Conservation (phyloP, 2,113 vertebrate genomes). For the Craseonycteris thonglongyai region DNA sequence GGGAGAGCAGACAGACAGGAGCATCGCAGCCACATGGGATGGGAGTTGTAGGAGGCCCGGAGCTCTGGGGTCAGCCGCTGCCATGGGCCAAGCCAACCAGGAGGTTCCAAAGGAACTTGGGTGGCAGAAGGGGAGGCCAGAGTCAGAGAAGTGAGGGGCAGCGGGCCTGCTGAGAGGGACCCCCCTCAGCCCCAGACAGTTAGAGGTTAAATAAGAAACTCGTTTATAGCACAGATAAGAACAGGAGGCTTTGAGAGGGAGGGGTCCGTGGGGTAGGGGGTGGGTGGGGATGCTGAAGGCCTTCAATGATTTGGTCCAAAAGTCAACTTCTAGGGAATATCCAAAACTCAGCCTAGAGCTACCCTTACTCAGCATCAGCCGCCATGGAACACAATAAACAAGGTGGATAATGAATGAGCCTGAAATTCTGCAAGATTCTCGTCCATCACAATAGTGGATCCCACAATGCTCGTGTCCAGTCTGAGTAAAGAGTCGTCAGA, state of each 20-base stretch:
- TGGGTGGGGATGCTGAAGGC: too few relatives aligned
- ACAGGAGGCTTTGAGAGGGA: neutral
- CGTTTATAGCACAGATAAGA: neutral
- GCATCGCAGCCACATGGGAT: neutral
- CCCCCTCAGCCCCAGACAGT: neutral
- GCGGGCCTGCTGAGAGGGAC: neutral
- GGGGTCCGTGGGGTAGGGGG: neutral
- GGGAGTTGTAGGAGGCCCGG: neutral
- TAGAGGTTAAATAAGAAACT: neutral
- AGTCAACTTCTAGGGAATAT: neutral
- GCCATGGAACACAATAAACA: neutral
- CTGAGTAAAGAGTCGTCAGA: neutral
- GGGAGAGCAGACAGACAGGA: neutral
- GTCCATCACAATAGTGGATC: neutral
- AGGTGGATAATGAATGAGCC: neutral
- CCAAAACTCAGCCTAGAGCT: neutral
- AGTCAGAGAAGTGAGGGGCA: neutral
- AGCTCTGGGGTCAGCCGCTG: conserved; percentile 62
- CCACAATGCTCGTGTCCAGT: neutral
- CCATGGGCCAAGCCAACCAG: conserved; percentile 60
- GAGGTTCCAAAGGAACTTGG: conserved; percentile 55
- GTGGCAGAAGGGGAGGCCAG: neutral
- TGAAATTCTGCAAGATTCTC: neutral
- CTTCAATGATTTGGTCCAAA: neutral
- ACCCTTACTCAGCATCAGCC: neutral